Evolutionary conservation across 2,113 vertebrate genomes (phyloP).

Genomic region (Chauna torquata): DNA sequence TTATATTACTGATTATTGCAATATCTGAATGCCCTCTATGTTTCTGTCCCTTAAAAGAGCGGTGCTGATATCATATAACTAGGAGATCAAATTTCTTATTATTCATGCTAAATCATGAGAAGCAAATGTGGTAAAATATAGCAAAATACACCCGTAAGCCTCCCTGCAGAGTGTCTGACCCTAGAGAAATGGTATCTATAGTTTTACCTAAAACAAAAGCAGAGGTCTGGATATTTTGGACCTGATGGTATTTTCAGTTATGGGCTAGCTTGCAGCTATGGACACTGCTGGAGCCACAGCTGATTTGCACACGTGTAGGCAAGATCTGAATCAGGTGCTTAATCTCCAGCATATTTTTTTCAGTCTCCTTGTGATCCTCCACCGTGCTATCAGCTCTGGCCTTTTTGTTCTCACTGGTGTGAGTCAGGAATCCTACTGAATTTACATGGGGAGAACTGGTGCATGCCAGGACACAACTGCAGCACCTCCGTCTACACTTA

Average conservation of each 20-base stretch:
- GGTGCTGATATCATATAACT: background rate
- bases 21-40: background rate
- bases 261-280: background rate
- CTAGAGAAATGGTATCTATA: background rate
- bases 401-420: background rate
- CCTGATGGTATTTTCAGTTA: background rate
- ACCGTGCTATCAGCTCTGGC: rapidly evolving
- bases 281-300: background rate
- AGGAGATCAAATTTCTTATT: background rate
- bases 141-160: background rate
- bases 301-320: rapidly evolving
- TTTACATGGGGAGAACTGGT: background rate
- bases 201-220: background rate
- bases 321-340: background rate
- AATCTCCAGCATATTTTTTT: background rate
- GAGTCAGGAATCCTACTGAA: background rate
- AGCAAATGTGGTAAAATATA: background rate
- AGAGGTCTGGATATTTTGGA: background rate
- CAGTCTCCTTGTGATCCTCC: background rate
- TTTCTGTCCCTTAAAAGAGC: background rate
- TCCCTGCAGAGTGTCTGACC: background rate
- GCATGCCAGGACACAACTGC: background rate
- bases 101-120: background rate
- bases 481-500: background rate
- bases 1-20: background rate